These are phyloP conservation scores for Lydus trimaculatus DNA, from an alignment of 2,888 invertebrate genomes.

Conservation along the genomic window DNA sequence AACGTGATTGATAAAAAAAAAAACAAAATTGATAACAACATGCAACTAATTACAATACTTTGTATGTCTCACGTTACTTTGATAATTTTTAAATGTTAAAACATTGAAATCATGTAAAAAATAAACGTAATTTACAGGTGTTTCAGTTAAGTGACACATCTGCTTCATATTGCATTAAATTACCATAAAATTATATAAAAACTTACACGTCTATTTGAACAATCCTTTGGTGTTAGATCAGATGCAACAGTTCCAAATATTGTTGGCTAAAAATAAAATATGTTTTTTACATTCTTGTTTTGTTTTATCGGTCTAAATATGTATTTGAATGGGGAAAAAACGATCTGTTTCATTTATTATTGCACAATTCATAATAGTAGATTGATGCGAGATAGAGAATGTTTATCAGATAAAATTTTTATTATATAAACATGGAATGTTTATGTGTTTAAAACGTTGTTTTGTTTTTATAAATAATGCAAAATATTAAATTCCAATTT, in stretches of 20 bases:
- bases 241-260: conserved; percentile 71
- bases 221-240: conserved; percentile 68
- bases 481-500: conserved; percentile 1
- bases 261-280: conserved; percentile 66
- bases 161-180: neutral
- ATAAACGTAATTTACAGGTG: neutral
- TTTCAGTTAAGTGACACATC: neutral
- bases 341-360: conserved; percentile 25
- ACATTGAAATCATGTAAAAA: too few species aligned
- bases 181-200: neutral
- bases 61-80: neutral
- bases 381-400: conserved; percentile 12
- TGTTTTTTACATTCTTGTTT: too few species aligned
- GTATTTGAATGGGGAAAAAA: conserved; percentile 32
- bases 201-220: conserved; percentile 69
- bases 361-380: conserved; percentile 13
- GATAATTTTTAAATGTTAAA: too few species aligned
- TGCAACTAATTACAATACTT: neutral
- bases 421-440: conserved; percentile 19
- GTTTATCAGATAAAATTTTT: conserved; percentile 23
- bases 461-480: neutral
- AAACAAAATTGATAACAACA: neutral
- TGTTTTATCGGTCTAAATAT: too few species aligned
- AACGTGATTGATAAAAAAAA: neutral
- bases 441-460: conserved; percentile 11